phyloP scores from a whole-genome alignment of 2,888 invertebrate genomes.

The Petrolisthes cinctipes region DNA sequence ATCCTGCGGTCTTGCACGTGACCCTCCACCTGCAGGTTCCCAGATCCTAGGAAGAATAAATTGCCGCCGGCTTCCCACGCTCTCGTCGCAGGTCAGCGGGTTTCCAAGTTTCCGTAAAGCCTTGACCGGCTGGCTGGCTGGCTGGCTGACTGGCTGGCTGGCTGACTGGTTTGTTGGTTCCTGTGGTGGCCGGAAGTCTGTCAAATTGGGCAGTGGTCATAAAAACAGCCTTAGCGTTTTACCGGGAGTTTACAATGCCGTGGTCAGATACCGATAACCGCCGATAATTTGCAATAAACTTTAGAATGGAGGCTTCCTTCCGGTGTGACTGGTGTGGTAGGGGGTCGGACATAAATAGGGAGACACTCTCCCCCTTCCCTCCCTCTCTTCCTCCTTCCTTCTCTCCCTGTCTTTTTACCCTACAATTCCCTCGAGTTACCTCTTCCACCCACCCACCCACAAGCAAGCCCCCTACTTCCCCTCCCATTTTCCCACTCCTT shows the following conservation, averaged over 20 bases:
- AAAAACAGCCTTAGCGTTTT: neutral
- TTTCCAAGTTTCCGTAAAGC: slow-evolving; percentile 60
- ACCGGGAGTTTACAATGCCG: neutral
- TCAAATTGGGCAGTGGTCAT: slow-evolving; percentile 18
- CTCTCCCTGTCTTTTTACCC: no score
- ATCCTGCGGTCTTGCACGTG: slow-evolving; percentile 48
- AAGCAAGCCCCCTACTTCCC: no score
- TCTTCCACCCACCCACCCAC: no score
- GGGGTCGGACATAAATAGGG: neutral
- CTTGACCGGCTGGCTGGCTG: slow-evolving; percentile 52
- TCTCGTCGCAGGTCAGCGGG: slow-evolving; percentile 46
- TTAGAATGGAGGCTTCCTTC: slow-evolving; percentile 21
- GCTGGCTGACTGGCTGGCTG: no score
- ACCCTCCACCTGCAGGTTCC: slow-evolving; percentile 53
- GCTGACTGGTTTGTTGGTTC: no score
- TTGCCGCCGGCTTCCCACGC: slow-evolving; percentile 32
- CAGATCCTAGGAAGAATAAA: slow-evolving; percentile 50
- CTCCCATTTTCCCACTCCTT: no score
- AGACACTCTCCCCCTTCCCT: slow-evolving; percentile 3
- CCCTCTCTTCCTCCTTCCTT: no score
- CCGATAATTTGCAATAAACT: neutral
- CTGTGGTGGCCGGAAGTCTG: slow-evolving; percentile 39
- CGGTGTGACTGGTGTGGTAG: neutral
- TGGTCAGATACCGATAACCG: neutral
- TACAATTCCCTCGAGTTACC: no score